Percentiles rank a stretch among this genome's conserved stretches.
These are phyloP conservation scores for Morinoia aosen DNA, from an alignment of 2,888 invertebrate genomes.

Conservation along the genomic window DNA sequence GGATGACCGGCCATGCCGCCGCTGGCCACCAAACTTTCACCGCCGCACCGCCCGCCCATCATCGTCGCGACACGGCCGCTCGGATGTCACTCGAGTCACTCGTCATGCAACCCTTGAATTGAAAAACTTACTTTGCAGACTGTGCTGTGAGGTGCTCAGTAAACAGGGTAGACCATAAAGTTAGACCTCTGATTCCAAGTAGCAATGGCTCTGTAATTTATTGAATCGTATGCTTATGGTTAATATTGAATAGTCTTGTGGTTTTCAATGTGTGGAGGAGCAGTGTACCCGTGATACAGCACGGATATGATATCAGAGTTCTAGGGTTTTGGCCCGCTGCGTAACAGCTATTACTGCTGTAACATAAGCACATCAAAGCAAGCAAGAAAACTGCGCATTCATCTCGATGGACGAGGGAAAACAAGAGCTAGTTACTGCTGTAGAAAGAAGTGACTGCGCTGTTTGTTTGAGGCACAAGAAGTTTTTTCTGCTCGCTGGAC, in stretches of 20 bases:
- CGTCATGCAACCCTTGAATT: neutral
- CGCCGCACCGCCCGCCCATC: neutral
- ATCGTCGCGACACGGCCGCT: neutral
- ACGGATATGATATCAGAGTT: neutral
- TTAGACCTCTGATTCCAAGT: too few relatives aligned
- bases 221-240: too few relatives aligned
- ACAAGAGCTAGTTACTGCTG: neutral
- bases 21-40: neutral
- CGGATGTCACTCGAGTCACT: neutral
- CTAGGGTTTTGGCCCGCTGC: neutral
- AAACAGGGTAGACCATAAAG: too few relatives aligned
- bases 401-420: neutral
- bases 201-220: too few relatives aligned
- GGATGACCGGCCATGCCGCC: neutral
- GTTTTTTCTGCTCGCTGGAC: neutral
- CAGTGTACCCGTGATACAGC: too few relatives aligned
- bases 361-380: neutral
- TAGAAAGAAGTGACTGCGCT: slow-evolving; percentile 1
- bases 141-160: too few relatives aligned
- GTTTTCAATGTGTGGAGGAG: too few relatives aligned
- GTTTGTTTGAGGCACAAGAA: neutral
- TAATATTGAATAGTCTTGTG: too few relatives aligned
- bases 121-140: neutral
- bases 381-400: neutral
- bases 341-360: neutral